phyloP scores from a whole-genome alignment of 2,113 vertebrate genomes.

The Megaleporinus macrocephalus region DNA sequence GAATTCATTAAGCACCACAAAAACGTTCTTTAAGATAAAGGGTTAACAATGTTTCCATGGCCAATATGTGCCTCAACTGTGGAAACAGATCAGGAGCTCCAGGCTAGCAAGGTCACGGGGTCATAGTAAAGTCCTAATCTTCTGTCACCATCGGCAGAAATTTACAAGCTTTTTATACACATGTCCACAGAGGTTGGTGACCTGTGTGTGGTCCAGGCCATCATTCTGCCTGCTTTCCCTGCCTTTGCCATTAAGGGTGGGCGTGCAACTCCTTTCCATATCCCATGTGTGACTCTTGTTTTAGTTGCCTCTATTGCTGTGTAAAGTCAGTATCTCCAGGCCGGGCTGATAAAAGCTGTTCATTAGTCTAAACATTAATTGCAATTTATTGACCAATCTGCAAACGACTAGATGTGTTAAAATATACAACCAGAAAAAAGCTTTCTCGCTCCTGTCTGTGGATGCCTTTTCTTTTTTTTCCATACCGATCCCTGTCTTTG shows the following conservation, averaged over 20 bases:
- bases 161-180: conserved; percentile 64
- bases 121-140: conserved; percentile 44
- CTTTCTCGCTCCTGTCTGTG: conserved; percentile 22
- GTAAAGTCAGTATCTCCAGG: not conserved
- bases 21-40: not conserved
- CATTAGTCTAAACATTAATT: conserved; percentile 28
- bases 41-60: not conserved
- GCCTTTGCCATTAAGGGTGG: conserved; percentile 28
- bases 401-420: conserved; percentile 25
- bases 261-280: conserved; percentile 34
- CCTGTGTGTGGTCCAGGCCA: conserved; percentile 68
- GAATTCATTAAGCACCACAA: no score
- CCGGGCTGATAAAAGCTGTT: conserved; percentile 22
- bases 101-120: conserved; percentile 51
- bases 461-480: conserved; percentile 4
- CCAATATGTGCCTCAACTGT: no score
- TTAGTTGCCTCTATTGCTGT: not conserved
- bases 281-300: conserved; percentile 3
- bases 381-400: conserved; percentile 24
- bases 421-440: conserved; percentile 17
- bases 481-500: conserved; percentile 42
- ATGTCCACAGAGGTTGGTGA: conserved; percentile 36
- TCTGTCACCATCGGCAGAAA: conserved; percentile 52
- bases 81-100: conserved; percentile 47
- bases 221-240: conserved; percentile 8